Base-by-base conservation (phyloP, 2,797 vertebrate species). In the Alca torda region DNA sequence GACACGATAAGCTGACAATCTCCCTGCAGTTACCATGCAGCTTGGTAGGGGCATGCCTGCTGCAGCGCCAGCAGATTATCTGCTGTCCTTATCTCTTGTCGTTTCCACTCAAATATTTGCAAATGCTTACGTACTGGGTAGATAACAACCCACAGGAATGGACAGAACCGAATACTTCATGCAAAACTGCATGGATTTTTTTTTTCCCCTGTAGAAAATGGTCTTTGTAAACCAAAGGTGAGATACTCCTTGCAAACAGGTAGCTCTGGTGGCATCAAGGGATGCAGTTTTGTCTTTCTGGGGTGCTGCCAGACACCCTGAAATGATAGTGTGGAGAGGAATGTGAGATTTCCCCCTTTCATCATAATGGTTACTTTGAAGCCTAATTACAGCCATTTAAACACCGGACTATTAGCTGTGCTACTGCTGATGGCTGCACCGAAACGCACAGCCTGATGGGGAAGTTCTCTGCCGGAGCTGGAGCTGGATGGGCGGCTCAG, bases 361-460 rank as follows among this genome's bases (percentile, higher is more conserved):
- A 97, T 94, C 95, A 95, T 94, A 85, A 95, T 93, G 89, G 87
- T 96, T 94, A 89, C 94, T 95, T 96, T 97, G 96, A 97, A 96
- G 95, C 84, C 89, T 96, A 96, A 96, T 95, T 93, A 96, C 90
- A 97, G 87, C 79, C 65, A 39, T 91, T 73, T 79, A 63, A 93
- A n/a, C 50, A 45, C 30, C 86, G 93, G 73, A 70, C 84, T 45
- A 94, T 95, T 88, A 96, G 56, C 90, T 37, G 5, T 54, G 89
- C 70, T 89, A 23, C 53, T 94, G 84, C 92, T 94, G 95, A 84
- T 91, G 16, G 5, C 63, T 87, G 80, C 90, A 63, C 39, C 2
- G 1, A 90, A 73, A 41, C 2, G 76, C 57, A 37, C 12, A 14
- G 91, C 76, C 57, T 35, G 85, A 37, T 1, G 0, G 60, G 51